Conservation (phyloP, 2,888 invertebrate genomes). For the Drosophila demipolita region DNA sequence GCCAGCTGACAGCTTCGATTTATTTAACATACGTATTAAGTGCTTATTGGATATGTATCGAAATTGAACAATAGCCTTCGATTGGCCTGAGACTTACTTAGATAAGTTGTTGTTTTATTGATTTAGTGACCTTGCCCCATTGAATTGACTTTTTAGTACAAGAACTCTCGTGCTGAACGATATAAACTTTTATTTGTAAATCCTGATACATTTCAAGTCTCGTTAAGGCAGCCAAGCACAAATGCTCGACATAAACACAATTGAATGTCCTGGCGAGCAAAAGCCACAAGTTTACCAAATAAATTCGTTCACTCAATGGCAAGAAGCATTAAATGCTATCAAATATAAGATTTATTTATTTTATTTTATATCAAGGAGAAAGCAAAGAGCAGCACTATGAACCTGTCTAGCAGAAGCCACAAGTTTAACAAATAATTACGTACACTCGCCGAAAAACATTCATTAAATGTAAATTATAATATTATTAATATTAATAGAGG, state of each 20-base stretch:
- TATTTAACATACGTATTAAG: neutral
- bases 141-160: neutral
- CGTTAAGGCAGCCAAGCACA: constrained; percentile 6
- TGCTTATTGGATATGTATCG: neutral
- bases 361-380: neutral
- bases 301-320: neutral
- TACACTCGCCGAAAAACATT: neutral
- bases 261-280: constrained; percentile 26
- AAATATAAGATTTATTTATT: neutral
- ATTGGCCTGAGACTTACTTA: neutral
- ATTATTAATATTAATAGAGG: neutral
- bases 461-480: neutral
- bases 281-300: constrained; percentile 48
- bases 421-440: constrained; percentile 38
- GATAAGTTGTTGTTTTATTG: constrained; percentile 10
- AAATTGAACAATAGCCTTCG: constrained; percentile 5
- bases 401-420: constrained; percentile 32
- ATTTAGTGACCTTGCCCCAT: constrained; percentile 18
- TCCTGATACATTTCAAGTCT: neutral
- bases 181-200: neutral
- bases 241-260: constrained; percentile 26
- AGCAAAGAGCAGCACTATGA: neutral
- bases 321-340: neutral
- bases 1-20: neutral
- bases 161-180: neutral